phyloP scores from a whole-genome alignment of 2,888 invertebrate species.

The Dichetophora obliterata region DNA sequence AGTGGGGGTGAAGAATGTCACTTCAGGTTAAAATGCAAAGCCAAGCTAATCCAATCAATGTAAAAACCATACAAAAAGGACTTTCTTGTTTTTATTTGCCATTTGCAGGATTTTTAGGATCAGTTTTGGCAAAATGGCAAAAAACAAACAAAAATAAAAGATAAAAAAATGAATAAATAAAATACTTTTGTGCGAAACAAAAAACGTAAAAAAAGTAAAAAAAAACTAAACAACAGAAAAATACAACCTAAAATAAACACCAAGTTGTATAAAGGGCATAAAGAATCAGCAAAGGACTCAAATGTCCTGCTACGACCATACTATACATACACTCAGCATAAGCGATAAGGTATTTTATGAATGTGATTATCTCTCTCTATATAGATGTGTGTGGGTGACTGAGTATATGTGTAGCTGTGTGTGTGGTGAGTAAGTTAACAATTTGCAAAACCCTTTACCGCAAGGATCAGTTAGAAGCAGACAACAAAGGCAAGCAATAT shows the following conservation, averaged over 20 bases:
- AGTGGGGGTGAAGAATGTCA: too few relatives aligned
- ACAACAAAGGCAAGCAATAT: too few relatives aligned
- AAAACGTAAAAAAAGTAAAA: constrained; percentile 44
- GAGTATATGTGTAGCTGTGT: constrained; percentile 1
- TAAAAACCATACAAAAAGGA: too few relatives aligned
- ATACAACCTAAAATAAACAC: neutral
- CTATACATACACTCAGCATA: constrained; percentile 26
- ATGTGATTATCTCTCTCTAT: constrained; percentile 9
- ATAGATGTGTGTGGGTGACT: neutral
- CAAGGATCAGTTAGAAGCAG: too few relatives aligned
- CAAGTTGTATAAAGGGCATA: neutral
- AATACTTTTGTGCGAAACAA: constrained; percentile 8
- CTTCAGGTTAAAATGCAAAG: too few relatives aligned
- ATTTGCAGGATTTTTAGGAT: constrained; percentile 31
- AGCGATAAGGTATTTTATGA: constrained; percentile 16
- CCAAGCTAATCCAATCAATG: too few relatives aligned
- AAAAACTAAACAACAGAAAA: neutral
- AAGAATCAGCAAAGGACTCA: neutral
- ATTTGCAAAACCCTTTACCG: too few relatives aligned
- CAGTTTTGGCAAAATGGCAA: constrained; percentile 8
- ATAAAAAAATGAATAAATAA: constrained; percentile 37
- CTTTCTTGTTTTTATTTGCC: constrained; percentile 21
- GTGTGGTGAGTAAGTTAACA: neutral
- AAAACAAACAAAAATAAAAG: constrained; percentile 27
- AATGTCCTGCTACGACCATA: constrained; percentile 11